Base-by-base conservation (phyloP, 2,888 invertebrate species). In the Epistrophe grossulariae region DNA sequence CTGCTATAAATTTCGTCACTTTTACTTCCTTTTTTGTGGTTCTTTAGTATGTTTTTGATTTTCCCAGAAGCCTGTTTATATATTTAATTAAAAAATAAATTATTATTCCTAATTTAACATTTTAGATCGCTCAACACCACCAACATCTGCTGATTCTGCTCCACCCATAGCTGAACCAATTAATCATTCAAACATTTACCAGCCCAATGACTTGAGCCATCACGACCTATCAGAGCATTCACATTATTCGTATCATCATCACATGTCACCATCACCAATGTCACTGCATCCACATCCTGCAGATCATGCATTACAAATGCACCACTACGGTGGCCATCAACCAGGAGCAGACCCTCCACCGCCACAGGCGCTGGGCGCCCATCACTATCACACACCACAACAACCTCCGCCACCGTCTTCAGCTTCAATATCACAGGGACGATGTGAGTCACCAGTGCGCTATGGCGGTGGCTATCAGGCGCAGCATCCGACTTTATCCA, bases 101-200 rank as follows among this genome's bases (percentile, higher is more conserved):
- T 8, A 35, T 35, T 35, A 45, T 40, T 31, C 6, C 15, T n/a
- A 55, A 31, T 31, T 55, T n/a, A 55, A 9, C 17, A n/a, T 81
- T 79, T 60, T 64, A 87, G 91, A 90, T 24, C 90, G 91, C n/a
- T 91, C 91, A 43, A 91, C 92, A 35, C 91, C 92, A 4, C 90
- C 92, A 4, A 90, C 91, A 66, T 90, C 92, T 1, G 91, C 91
- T 1, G 90, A 91, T 0, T 91, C 91, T 0, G 90, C 89, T 8
- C 91, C 92, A 5, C 91, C 91, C 0, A 90, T 90, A 4, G 91
- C 90, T 2, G 91, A 92, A n/a, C 90, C 91, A 60, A 91, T 91
- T 74, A 91, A 90, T 64, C 91, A 92, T 78, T 91, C 82, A 79
- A 87, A 72, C 74, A 79, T 87, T 76, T 87, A 79, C 60, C 87